Evolutionary conservation across 37 sponge, comb jelly and placozoan species (phyloP), one percentile per base, ranked within the genome.

Genomic region (Petrosia ficiformis): DNA sequence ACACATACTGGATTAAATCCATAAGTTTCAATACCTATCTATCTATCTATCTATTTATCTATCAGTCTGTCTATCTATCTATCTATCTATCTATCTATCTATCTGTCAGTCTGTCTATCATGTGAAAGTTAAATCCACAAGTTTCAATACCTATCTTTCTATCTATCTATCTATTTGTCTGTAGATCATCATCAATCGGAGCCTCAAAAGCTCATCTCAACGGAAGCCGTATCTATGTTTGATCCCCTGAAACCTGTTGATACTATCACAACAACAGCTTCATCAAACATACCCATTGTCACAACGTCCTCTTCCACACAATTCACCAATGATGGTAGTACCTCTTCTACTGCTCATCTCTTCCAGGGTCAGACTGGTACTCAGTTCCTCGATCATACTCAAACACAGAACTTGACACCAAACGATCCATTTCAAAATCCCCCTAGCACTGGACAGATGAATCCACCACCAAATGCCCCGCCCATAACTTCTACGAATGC

Each of bases 181-280:
- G n/a, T n/a, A n/a, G n/a, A n/a, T n/a, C n/a, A n/a, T n/a, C n/a
- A n/a, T n/a, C n/a, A n/a, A n/a, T n/a, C n/a, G n/a, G n/a, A n/a
- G n/a, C n/a, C n/a, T n/a, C n/a, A n/a, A n/a, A n/a, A n/a, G n/a
- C n/a, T n/a, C n/a, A n/a, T n/a, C n/a, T n/a, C n/a, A n/a, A n/a
- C n/a, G n/a, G 44, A 31, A 41, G 43, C 26, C 25, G 2, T 63
- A n/a, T 65, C 68, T 0, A n/a, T 42, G 0, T 77, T 77, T 63
- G 77, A 77, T 66, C 77, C 77, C 3, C 67, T 65, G 44, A 77
- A 77, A 43, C 39, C 77, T 19, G 14, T 19, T 14, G 8, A 8
- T 14, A 48, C 54, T 14, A 48, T 48, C 54, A 48, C 54, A 48
- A 48, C 54, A 48, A 48, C 54, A 19, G 54, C 14, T 14, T n/a